Evolutionary conservation across 1,140 invertebrate species (phyloP).

Genomic region (Macrostomum lignano): DNA sequence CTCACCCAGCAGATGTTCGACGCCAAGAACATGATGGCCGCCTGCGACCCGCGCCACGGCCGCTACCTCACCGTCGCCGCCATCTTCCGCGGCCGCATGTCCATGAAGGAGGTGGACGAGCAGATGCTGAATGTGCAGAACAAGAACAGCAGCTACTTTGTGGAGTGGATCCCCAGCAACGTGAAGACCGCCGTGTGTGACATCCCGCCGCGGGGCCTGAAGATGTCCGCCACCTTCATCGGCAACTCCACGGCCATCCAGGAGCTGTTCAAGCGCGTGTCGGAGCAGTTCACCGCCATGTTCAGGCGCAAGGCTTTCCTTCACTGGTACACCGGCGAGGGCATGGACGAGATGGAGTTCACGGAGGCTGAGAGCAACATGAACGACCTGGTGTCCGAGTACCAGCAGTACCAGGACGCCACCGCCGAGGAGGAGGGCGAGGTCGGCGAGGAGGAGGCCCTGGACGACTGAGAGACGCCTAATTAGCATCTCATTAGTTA

Average conservation of each 20-base stretch:
- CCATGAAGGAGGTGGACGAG: slow-evolving; percentile 30
- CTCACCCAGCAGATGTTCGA: slow-evolving; percentile 36
- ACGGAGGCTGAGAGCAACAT: slow-evolving; percentile 36
- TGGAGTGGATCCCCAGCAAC: slow-evolving; percentile 23
- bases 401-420: slow-evolving; percentile 50
- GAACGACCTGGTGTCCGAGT: slow-evolving; percentile 35
- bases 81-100: slow-evolving; percentile 26
- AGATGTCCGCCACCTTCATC: slow-evolving; percentile 33
- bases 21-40: slow-evolving; percentile 41
- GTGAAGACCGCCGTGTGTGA: slow-evolving; percentile 8
- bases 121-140: slow-evolving; percentile 44
- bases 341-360: slow-evolving; percentile 46
- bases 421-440: slow-evolving; percentile 8
- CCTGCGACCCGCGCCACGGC: slow-evolving; percentile 37
- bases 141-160: slow-evolving; percentile 30
- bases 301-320: slow-evolving; percentile 43
- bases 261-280: slow-evolving; percentile 42
- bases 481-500: too few relatives aligned
- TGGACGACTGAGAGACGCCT: too few relatives aligned
- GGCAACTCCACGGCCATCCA: slow-evolving; percentile 38
- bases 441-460: too few relatives aligned
- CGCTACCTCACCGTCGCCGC: slow-evolving; percentile 37
- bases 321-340: slow-evolving; percentile 45
- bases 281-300: slow-evolving; percentile 41
- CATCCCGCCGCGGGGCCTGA: slow-evolving; percentile 10